These are phyloP conservation scores for Aptenodytes forsteri DNA, from an alignment of 2,113 vertebrate genomes.

Conservation along the genomic window DNA sequence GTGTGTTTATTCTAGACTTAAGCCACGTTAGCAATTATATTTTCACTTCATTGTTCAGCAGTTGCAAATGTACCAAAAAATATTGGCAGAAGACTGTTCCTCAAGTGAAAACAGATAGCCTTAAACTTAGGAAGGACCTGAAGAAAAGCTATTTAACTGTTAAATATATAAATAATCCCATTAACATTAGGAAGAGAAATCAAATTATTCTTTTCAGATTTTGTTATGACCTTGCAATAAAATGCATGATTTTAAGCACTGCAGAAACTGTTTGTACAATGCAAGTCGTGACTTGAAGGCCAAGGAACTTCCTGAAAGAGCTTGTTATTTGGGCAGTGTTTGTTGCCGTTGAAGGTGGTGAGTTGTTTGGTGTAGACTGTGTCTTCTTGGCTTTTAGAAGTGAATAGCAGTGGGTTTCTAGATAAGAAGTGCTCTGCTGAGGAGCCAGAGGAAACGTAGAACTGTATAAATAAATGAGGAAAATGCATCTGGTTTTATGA, in stretches of 20 bases:
- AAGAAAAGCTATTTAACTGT: constrained; percentile 50
- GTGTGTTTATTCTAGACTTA: constrained; percentile 57
- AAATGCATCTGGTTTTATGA: background rate
- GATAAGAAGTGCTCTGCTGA: background rate
- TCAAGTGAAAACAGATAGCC: constrained; percentile 73
- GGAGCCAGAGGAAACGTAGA: background rate
- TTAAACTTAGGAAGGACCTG: constrained; percentile 33
- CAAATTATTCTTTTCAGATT: background rate
- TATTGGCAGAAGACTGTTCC: constrained; percentile 38
- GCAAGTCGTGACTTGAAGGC: background rate
- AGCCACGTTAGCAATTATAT: constrained; percentile 5
- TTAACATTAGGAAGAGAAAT: constrained; percentile 16
- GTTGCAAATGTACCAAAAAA: constrained; percentile 69
- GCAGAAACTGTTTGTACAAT: background rate
- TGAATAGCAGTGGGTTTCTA: background rate
- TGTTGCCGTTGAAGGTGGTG: background rate
- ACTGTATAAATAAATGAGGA: background rate
- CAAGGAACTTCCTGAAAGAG: background rate
- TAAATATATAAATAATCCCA: constrained; percentile 25
- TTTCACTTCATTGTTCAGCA: constrained; percentile 68
- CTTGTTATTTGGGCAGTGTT: background rate
- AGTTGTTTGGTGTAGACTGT: background rate
- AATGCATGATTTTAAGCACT: background rate
- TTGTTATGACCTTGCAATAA: constrained; percentile 3
- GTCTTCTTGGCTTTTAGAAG: background rate